Conservation (phyloP, 2,797 vertebrate species). For the Coregonus sp. region DNA sequence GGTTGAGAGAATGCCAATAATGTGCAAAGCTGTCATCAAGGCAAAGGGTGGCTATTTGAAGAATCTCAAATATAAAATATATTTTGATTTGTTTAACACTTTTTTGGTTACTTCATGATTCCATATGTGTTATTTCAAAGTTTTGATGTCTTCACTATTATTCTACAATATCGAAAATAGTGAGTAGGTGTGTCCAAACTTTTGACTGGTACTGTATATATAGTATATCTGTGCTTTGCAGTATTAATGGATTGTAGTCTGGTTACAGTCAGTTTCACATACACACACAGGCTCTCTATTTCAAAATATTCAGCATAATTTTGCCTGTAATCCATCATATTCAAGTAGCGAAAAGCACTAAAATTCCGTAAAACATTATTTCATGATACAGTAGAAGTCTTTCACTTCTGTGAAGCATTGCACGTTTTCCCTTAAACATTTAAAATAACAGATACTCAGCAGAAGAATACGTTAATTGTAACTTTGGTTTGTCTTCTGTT, state of each 20-base stretch:
- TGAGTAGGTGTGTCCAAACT: too few relatives aligned
- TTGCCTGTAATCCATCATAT: conserved; percentile 74
- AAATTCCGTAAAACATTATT: conserved; percentile 62
- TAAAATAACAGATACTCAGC: conserved; percentile 62
- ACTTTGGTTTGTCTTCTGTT: conserved; percentile 86
- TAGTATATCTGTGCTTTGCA: conserved; percentile 76
- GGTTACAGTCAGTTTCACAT: conserved; percentile 68
- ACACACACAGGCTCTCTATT: conserved; percentile 52
- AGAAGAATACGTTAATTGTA: conserved; percentile 61
- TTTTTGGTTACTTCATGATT: too few relatives aligned
- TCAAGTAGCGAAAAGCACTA: conserved; percentile 62
- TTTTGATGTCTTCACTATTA: too few relatives aligned
- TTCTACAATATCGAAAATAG: too few relatives aligned
- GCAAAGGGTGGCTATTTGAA: too few relatives aligned
- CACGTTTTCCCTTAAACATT: conserved; percentile 88
- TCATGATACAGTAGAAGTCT: conserved; percentile 69
- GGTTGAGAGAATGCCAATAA: too few relatives aligned
- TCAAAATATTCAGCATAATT: conserved; percentile 78
- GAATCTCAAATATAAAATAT: too few relatives aligned
- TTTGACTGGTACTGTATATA: conserved; percentile 9
- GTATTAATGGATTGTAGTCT: conserved; percentile 75
- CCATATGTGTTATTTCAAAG: too few relatives aligned
- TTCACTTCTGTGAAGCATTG: conserved; percentile 85
- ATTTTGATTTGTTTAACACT: too few relatives aligned
- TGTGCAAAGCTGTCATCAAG: too few relatives aligned